A percentile compares a stretch with the other conserved stretches of the same genome.
phyloP scores from a whole-genome alignment of 30 jellyfish, hydroid and myxozoan genomes.

The Aurelia coerulea region DNA sequence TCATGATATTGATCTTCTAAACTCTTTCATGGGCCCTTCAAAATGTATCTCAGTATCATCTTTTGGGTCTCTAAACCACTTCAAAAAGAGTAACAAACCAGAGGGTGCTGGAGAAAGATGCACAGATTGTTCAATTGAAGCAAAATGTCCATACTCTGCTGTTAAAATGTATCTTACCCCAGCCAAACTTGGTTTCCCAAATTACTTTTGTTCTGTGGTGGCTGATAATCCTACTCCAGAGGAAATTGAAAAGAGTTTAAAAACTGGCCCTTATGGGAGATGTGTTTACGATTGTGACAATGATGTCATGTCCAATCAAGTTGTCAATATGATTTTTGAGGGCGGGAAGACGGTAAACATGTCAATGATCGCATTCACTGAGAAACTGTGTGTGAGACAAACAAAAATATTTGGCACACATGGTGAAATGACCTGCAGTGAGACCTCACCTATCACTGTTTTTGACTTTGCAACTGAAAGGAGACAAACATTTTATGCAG shows the following conservation, averaged over 20 bases:
- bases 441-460: conserved; percentile 51
- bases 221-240: conserved; percentile 69
- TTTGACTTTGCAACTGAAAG: conserved; percentile 57
- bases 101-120: conserved; percentile 76
- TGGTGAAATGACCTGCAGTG: conserved; percentile 81
- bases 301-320: conserved; percentile 91
- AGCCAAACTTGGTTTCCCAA: conserved; percentile 56
- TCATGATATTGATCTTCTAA: conserved; percentile 89
- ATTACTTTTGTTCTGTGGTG: conserved; percentile 55
- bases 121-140: conserved; percentile 77
- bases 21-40: conserved; percentile 69
- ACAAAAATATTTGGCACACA: conserved; percentile 75
- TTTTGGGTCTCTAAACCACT: conserved; percentile 78
- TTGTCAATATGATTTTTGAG: conserved; percentile 81
- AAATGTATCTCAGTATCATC: conserved; percentile 76
- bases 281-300: conserved; percentile 95
- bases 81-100: conserved; percentile 75
- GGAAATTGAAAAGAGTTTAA: conserved; percentile 63
- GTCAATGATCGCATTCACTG: conserved; percentile 90
- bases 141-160: conserved; percentile 89
- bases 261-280: conserved; percentile 89
- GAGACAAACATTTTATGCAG: conserved; percentile 3
- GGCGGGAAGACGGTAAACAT: conserved; percentile 80
- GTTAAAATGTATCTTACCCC: conserved; percentile 75
- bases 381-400: conserved; percentile 76